phyloP scores from a whole-genome alignment of 2,888 invertebrate species.

The Caenorhabditis drosophilae region DNA sequence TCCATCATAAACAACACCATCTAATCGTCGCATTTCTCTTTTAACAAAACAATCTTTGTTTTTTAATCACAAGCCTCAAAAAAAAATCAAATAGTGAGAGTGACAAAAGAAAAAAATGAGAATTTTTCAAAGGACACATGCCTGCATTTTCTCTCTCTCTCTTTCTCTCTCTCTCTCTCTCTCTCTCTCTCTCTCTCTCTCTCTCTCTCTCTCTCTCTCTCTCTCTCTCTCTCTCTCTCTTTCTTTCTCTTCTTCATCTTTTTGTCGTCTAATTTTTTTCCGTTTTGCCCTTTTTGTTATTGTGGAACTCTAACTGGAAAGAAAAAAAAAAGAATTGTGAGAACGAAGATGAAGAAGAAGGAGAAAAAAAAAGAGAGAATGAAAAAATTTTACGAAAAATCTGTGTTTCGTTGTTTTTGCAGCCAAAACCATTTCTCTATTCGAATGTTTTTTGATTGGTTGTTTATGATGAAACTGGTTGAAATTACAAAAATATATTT shows the following conservation, averaged over 20 bases:
- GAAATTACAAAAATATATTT: neutral
- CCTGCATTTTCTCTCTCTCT: constrained; percentile 6
- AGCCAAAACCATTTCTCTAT: neutral
- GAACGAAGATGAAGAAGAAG: too few species aligned
- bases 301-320: constrained; percentile 12
- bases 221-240: too few species aligned
- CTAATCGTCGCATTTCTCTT: constrained; percentile 6
- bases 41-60: constrained; percentile 4
- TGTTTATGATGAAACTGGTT: too few species aligned
- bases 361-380: too few species aligned
- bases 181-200: constrained; percentile 1
- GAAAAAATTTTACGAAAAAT: neutral
- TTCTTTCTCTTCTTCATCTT: too few species aligned
- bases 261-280: too few species aligned
- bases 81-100: too few species aligned
- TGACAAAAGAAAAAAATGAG: too few species aligned
- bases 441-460: too few species aligned
- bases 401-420: neutral
- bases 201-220: constrained; percentile 3
- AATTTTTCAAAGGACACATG: constrained; percentile 45
- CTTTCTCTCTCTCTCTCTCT: constrained; percentile 4
- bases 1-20: constrained; percentile 29
- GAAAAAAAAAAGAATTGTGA: too few species aligned
- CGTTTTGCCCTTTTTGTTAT: constrained; percentile 43
- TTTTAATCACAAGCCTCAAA: too few species aligned